Conservation (phyloP, 2,888 invertebrate species). For the Atethmia centrago region DNA sequence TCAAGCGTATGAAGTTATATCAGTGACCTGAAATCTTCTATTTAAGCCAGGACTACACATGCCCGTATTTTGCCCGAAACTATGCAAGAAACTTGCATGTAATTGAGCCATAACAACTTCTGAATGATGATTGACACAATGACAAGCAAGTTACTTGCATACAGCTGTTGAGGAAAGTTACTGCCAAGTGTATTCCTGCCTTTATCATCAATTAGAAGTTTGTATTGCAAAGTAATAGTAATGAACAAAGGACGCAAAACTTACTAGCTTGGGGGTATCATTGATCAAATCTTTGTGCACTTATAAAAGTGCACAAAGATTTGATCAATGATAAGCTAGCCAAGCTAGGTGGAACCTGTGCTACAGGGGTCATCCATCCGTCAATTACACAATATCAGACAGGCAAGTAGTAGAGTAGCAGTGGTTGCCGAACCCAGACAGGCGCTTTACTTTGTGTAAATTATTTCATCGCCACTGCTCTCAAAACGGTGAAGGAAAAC, state of each 20-base stretch:
- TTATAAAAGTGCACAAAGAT: not conserved
- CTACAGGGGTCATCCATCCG: not conserved
- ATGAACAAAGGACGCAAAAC: not conserved
- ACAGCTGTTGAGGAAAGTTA: not conserved
- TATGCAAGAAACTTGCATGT: not conserved
- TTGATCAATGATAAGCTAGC: not conserved
- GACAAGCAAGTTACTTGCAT: not conserved
- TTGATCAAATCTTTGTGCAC: too few species aligned
- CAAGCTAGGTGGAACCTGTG: not conserved
- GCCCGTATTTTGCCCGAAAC: not conserved
- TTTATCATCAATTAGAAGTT: not conserved
- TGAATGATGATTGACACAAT: not conserved
- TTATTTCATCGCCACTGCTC: too few species aligned
- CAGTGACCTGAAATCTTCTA: constrained; percentile 6
- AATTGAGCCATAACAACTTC: not conserved
- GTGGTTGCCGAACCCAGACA: too few species aligned
- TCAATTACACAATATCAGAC: not conserved
- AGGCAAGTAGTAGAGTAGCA: not conserved
- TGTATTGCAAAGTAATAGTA: not conserved
- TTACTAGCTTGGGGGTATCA: not conserved
- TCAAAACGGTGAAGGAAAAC: too few species aligned
- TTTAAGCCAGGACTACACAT: constrained; percentile 12
- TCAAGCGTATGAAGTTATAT: constrained; percentile 31
- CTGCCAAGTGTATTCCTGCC: not conserved
- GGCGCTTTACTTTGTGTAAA: too few species aligned